phyloP scores from a whole-genome alignment of 2,113 vertebrate genomes.

The Cyphomyrus discorhynchus region DNA sequence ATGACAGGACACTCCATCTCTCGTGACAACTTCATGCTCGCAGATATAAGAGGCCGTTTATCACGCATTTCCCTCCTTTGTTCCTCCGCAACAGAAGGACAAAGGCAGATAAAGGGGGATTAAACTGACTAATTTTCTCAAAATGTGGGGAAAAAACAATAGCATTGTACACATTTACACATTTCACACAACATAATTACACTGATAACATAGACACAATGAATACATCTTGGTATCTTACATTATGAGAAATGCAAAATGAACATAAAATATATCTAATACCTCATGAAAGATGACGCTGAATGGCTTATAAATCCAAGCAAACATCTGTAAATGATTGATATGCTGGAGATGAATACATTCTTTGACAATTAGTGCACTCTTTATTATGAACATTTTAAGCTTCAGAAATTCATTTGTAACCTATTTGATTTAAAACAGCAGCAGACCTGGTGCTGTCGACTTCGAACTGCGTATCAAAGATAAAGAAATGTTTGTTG shows the following conservation, averaged over 20 bases:
- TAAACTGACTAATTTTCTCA: not conserved
- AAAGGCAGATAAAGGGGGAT: constrained; percentile 4
- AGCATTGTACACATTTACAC: not conserved
- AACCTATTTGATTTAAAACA: not conserved
- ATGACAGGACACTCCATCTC: constrained; percentile 10
- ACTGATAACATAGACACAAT: not conserved
- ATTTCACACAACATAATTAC: constrained; percentile 2
- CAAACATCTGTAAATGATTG: not conserved
- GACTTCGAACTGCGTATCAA: not conserved
- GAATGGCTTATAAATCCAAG: not conserved
- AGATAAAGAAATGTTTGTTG: constrained; percentile 8
- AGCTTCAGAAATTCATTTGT: not conserved
- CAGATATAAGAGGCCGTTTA: not conserved
- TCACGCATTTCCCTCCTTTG: not conserved
- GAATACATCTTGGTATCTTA: not conserved
- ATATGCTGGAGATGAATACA: not conserved
- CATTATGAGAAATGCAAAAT: not conserved
- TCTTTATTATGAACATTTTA: not conserved
- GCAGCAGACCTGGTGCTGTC: not conserved
- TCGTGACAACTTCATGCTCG: not conserved
- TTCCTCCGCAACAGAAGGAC: not conserved
- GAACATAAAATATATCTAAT: not conserved
- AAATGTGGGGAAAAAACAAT: not conserved
- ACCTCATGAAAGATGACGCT: not conserved
- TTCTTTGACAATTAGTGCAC: not conserved